A percentile compares a stretch with the other conserved stretches of the same genome.
phyloP scores from a whole-genome alignment of 2,797 vertebrate genomes.

The Darevskia nairensis region DNA sequence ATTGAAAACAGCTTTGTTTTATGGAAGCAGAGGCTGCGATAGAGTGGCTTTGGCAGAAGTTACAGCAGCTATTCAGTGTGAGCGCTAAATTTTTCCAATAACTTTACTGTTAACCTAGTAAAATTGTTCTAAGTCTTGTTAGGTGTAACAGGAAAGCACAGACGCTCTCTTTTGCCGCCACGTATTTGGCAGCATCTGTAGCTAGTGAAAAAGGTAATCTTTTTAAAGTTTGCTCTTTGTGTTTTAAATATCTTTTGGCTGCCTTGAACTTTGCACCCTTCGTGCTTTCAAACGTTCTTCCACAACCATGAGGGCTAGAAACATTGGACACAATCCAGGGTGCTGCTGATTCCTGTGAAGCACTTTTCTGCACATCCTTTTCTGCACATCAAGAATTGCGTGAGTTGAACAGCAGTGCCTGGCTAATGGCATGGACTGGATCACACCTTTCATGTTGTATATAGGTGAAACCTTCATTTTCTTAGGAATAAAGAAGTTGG shows the following conservation, averaged over 20 bases:
- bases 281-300: not conserved
- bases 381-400: not conserved
- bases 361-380: no score
- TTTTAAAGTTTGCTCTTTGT: not conserved
- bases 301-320: not conserved
- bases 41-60: fast-evolving
- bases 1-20: not conserved
- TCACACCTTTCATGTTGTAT: not conserved
- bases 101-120: not conserved
- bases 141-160: not conserved
- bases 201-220: not conserved
- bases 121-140: not conserved
- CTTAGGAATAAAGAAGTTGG: not conserved
- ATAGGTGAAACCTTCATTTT: not conserved
- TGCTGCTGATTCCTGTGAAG: not conserved
- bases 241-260: not conserved
- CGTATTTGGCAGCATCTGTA: not conserved
- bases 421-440: not conserved
- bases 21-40: not conserved
- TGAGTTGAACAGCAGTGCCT: not conserved
- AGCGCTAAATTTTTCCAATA: not conserved
- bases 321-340: not conserved
- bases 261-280: not conserved
- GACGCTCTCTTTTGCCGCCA: not conserved
- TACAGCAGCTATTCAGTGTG: not conserved